Evolutionary conservation across 2,797 vertebrate species (phyloP).

Genomic region (Bryconaethiops microstoma): DNA sequence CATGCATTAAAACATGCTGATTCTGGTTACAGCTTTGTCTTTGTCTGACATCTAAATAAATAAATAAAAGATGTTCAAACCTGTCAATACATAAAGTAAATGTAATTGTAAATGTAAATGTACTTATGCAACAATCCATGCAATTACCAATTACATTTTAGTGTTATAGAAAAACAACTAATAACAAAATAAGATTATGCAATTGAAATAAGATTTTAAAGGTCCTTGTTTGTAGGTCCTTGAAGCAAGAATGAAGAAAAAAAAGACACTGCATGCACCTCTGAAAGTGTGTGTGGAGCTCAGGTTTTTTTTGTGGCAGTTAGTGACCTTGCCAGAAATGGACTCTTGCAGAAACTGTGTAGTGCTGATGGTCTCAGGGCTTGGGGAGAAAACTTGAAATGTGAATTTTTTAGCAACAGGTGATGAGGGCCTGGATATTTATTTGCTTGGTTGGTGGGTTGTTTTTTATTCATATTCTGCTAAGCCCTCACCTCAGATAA

Average conservation of each 20-base stretch:
- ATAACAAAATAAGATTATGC: background rate
- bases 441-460: too few relatives aligned
- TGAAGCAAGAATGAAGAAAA: background rate
- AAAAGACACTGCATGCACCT: background rate
- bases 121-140: background rate
- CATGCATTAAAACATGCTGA: too few relatives aligned
- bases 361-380: background rate
- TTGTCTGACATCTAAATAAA: too few relatives aligned
- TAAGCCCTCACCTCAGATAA: background rate
- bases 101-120: too few relatives aligned
- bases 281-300: background rate
- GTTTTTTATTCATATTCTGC: background rate
- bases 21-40: too few relatives aligned
- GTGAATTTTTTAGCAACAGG: background rate
- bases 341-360: constrained; percentile 4
- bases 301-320: background rate
- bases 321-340: background rate
- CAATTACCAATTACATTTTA: background rate
- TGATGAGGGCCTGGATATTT: constrained; percentile 1
- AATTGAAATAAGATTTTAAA: too few relatives aligned
- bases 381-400: background rate
- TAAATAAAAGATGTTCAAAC: too few relatives aligned
- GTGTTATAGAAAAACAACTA: background rate
- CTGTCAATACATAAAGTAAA: background rate
- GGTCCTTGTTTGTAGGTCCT: background rate